Base-by-base conservation (phyloP, 2,888 invertebrate species). In the Gandaritis pyraliata region DNA sequence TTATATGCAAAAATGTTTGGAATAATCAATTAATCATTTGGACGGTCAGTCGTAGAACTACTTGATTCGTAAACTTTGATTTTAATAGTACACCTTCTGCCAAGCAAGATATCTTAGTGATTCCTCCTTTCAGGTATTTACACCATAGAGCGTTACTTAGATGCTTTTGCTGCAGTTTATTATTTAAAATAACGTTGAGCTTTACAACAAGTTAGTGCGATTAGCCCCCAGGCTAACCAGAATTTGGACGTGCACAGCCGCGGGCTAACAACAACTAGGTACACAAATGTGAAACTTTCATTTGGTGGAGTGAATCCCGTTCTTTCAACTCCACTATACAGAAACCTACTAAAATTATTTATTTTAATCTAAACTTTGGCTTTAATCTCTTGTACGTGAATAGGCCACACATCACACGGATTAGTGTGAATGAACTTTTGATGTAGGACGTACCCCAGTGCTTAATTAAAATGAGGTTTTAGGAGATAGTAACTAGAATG, bases 311-410 rank as follows among this genome's bases (percentile, higher is more conserved):
- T 23, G 10, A 12, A 7, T 41, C 18, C 56, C 16, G 41, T 56
- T 55, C 51, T 36, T 51, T 61, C 48, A 57, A 52, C 50, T 50
- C 36, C 39, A 36, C 36, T 41, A 54, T 52, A 46, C 33, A 39
- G 48, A 52, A 48, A 51, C 51, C 61, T 13, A 43, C n/a, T 6
- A 18, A 65, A 64, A 61, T 53, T 67, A 69, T 69, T 65, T 64
- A 56, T 67, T 61, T 63, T 58, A 69, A 69, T 66, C 58, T 61
- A 58, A 69, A 62, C 49, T 64, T 66, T 56, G 43, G 46, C 43
- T 48, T 51, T 52, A 53, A 64, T 64, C 63, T 56, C 55, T n/a
- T 33, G 30, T 30, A 43, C 10, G 45, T 23, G 41, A 58, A 58
- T 15, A 43, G 43, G 30, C 23, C 45, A 61, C 57, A 51, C 47